Conservation (phyloP, 2,797 vertebrate genomes). For the Euphonia xanthogaster region DNA sequence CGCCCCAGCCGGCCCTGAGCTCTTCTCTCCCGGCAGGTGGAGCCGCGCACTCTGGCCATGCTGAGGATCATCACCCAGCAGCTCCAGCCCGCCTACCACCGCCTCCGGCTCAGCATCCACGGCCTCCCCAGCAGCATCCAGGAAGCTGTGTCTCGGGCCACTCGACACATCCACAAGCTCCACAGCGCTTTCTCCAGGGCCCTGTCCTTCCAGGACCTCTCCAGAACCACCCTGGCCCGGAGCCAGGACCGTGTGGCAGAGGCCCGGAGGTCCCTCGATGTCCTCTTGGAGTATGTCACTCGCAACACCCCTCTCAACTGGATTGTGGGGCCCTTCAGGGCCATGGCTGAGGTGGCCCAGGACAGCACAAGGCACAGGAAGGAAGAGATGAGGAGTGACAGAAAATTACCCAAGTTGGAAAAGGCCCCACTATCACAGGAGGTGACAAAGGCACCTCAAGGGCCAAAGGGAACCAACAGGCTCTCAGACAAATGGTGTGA, state of each 20-base stretch:
- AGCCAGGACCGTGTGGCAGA: conserved; percentile 73
- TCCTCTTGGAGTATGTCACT: conserved; percentile 82
- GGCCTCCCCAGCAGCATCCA: conserved; percentile 70
- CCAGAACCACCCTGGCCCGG: conserved; percentile 76
- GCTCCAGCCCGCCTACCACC: conserved; percentile 53
- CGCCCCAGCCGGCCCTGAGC: background rate
- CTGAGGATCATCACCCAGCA: conserved; percentile 71
- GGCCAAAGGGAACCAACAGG: background rate
- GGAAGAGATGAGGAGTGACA: background rate
- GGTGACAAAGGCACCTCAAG: background rate
- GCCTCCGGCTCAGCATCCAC: conserved; percentile 55
- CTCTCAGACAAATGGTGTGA: background rate
- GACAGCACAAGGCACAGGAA: background rate
- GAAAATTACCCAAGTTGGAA: background rate
- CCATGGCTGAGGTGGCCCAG: background rate
- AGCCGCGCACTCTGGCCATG: conserved; percentile 84
- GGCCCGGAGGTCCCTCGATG: conserved; percentile 80
- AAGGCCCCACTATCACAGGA: background rate
- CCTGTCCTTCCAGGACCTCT: conserved; percentile 77
- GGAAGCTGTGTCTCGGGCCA: conserved; percentile 74
- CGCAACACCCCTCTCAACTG: conserved; percentile 86
- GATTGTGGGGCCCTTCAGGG: conserved; percentile 92
- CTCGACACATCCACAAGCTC: conserved; percentile 80
- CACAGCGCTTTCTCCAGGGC: conserved; percentile 79
- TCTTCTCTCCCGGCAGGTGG: conserved; percentile 74